Evolutionary conservation across 2,888 invertebrate genomes (phyloP).

Genomic region (Agrilus biguttatus): DNA sequence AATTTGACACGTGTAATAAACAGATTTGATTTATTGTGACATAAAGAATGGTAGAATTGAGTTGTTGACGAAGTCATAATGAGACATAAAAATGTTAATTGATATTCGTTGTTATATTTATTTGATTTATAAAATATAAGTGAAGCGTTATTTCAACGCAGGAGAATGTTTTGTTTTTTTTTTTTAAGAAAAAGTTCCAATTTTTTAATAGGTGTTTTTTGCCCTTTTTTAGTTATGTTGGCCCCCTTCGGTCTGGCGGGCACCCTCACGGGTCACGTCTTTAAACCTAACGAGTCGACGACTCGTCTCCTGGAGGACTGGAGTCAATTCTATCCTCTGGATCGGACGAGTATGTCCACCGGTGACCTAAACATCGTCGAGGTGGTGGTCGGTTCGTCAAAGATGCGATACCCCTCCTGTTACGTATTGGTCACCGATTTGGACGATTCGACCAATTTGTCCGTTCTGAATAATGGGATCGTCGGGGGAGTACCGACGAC

Average conservation of each 20-base stretch:
- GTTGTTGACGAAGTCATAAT: too few relatives aligned
- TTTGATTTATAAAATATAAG: not conserved
- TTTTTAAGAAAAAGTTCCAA: too few relatives aligned
- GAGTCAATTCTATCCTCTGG: conserved; percentile 88
- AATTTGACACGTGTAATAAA: too few relatives aligned
- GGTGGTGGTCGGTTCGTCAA: conserved; percentile 68
- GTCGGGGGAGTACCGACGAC: not conserved
- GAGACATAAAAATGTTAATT: too few relatives aligned
- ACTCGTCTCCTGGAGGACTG: conserved; percentile 81
- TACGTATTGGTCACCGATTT: conserved; percentile 85
- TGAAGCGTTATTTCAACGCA: too few relatives aligned
- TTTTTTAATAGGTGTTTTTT: not conserved
- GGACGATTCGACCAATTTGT: conserved; percentile 46
- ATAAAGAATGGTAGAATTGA: too few relatives aligned
- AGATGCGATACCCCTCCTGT: conserved; percentile 91
- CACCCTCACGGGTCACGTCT: conserved; percentile 74
- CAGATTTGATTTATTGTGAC: too few relatives aligned
- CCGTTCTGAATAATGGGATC: conserved; percentile 10
- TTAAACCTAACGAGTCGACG: conserved; percentile 53
- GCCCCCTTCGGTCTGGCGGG: conserved; percentile 93
- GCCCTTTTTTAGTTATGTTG: conserved; percentile 60
- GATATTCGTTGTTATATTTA: not conserved
- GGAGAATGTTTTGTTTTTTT: too few relatives aligned
- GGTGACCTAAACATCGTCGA: conserved; percentile 36
- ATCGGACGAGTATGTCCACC: conserved; percentile 35